Base-by-base conservation (phyloP, 2,888 invertebrate genomes). In the Tetramorium bicarinatum region DNA sequence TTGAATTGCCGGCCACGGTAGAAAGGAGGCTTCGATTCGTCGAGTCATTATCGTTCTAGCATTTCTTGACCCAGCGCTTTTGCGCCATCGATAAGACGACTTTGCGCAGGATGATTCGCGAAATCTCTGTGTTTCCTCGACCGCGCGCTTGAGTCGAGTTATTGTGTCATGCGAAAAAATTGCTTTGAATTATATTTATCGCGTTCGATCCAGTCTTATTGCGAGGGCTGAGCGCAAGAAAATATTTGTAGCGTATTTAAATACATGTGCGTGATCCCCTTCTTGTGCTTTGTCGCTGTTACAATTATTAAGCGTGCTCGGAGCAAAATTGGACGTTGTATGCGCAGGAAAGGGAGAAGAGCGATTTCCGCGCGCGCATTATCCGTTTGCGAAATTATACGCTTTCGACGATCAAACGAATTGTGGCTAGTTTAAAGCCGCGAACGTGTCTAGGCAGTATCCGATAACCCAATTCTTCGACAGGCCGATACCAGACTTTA, bases 401-500 rank as follows among this genome's bases (percentile, higher is more conserved):
- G 44, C 49, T 67, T 56, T 81, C 54, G 62, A 64, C 29, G 44
- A 56, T 79, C 79, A 81, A 81, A 72, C 69, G 81, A 86, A 86
- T 87, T 84, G 52, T 74, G 64, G 61, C 44, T 74, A 25, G 84
- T 56, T 76, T 87, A 85, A 82, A 59, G 75, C 75, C 61, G 75
- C 80, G 59, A 82, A 64, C 44, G 47, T 71, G 85, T 61, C 75
- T 69, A 59, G 64, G 76, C 84, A 75, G 83, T 84, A 83, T 62
- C 34, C 76, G 87, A 90, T 87, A 91, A 89, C 89, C 89, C 85
- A 91, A 87, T 88, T 92, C 87, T 84, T 83, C 77, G 79, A 64
- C 64, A 41, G 59, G 61, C 52, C 52, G 79, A 79, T 79, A 56
- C 44, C 29, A 56, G 77, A 77, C 47, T 79, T 79, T 79, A 59